Evolutionary conservation across 2,797 vertebrate species (phyloP), one percentile per base, ranked within the genome.

Genomic region (Phylloscopus collybita): DNA sequence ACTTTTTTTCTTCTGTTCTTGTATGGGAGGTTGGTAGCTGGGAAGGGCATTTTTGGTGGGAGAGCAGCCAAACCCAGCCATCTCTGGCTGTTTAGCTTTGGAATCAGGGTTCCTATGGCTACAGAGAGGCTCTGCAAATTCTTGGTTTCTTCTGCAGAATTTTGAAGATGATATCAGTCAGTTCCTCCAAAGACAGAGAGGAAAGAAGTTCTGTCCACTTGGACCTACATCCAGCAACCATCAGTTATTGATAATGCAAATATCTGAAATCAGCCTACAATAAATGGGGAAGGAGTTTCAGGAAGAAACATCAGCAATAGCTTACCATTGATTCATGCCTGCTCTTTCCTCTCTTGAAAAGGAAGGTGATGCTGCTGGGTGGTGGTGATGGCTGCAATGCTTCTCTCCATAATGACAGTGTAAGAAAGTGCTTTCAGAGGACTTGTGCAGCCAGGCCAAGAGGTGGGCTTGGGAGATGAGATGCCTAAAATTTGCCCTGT

Each of bases 381-480:
- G 36, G 21, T 42, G 50, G 59, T 8, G 11, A 75, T 47, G 25
- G 42, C 59, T 65, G 67, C 42, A 21, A 56, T n/a, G 25, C 51
- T 66, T 65, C 56, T 87, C 84, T 86, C 70, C 18, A 2, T 40
- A 67, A 76, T 18, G 47, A 74, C 49, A 80, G 38, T 42, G 53
- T 79, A 89, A 69, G n/a, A 74, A 76, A 84, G 47, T 76, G 53
- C 71, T 95, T 95, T 61, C 36, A 67, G 92, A 94, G 72, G 83
- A 73, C 27, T 90, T 53, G 53, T 19, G 65, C 62, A 57, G 70
- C 18, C 13, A 25, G 56, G 86, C 93, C 94, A 97, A 84, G 91
- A 67, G 70, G 40, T 79, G 60, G 69, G 34, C 86, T 95, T 97
- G 87, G 95, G 91, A 91, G 47, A 79, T 9, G 45, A 94, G 73